Base-by-base conservation (phyloP, 2,113 vertebrate genomes). In the Ursus arctos region DNA sequence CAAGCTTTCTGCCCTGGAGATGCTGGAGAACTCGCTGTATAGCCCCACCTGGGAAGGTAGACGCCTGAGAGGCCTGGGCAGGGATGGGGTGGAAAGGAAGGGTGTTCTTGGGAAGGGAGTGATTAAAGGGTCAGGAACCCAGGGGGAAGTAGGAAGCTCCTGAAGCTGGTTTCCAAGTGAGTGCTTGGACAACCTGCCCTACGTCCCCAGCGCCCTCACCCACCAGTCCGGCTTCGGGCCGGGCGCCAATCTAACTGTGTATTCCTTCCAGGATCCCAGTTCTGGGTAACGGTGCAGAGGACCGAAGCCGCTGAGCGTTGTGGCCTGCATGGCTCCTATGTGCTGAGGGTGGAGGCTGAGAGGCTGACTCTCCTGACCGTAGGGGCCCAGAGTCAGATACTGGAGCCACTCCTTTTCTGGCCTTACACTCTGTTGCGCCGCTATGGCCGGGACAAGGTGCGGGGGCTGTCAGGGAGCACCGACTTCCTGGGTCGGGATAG, bases 21-120 rank as follows among this genome's bases (percentile, higher is more conserved):
- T 99, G 99, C 99, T 99, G 0, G 99, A 99, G 98, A 99, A 99
- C 98, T 99, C 99, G 74, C 99, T 99, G 98, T 99, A 99, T 98
- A 99, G 98, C 98, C 99, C 99, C 4, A 99, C 99, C 98, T 99
- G 99, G 0, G 99, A 99, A 99, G 99, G 99, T 99, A 98, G 85
- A 96, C 16, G 24, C 47, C 74, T 13, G 55, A 77, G 82, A 71
- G 86, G 55, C 10, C 63, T 1, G 15, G 15, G 61, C 15, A 61
- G 86, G 86, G 86, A 53, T 57, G 92, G 85, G 76, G 16, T 51
- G 93, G 88, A 55, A n/a, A 89, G 71, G 86, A 90, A 59, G 21
- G 28, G 69, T 72, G 94, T 19, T 57, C 69, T 22, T 33, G 77
- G 55, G 65, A 92, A 92, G 31, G 31, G 22, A 26, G 69, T 18